Percentiles rank a stretch among this genome's conserved stretches.
These are phyloP conservation scores for Muscicapa striata DNA, from an alignment of 2,797 vertebrate species.

Conservation along the genomic window DNA sequence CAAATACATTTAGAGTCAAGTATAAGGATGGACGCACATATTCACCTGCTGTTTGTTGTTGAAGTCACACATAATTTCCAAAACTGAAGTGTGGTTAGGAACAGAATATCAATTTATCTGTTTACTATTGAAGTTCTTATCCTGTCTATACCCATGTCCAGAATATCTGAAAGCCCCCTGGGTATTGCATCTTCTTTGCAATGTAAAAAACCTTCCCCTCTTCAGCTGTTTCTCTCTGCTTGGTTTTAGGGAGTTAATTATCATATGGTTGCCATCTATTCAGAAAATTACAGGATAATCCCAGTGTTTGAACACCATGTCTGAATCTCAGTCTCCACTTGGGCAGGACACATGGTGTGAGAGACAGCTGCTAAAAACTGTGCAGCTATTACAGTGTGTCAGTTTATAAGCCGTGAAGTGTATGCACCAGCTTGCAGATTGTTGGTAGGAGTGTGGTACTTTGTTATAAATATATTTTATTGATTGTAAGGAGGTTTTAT, in stretches of 20 bases:
- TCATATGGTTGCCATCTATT: constrained; percentile 6
- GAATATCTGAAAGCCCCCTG: not conserved
- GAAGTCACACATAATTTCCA: not conserved
- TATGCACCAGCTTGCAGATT: constrained; percentile 61
- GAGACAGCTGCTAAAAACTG: constrained; percentile 70
- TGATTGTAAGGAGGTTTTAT: constrained; percentile 58
- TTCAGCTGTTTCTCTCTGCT: constrained; percentile 22
- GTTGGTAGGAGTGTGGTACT: constrained; percentile 67
- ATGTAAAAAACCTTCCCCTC: not conserved
- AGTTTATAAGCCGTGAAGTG: constrained; percentile 63
- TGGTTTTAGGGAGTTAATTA: constrained; percentile 23
- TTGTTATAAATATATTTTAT: constrained; percentile 66
- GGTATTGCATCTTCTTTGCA: not conserved
- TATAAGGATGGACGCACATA: not conserved
- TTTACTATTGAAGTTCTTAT: not conserved
- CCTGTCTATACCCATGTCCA: not conserved
- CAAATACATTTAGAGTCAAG: not conserved
- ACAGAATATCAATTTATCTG: not conserved
- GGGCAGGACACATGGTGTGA: constrained; percentile 66
- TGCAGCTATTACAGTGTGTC: constrained; percentile 62
- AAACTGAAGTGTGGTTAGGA: not conserved
- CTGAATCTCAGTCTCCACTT: constrained; percentile 56
- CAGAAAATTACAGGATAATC: constrained; percentile 53
- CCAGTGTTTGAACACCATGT: constrained; percentile 44
- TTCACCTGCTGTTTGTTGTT: not conserved